Conservation (phyloP, 2,888 invertebrate genomes). For the Folsomia manolachei region DNA sequence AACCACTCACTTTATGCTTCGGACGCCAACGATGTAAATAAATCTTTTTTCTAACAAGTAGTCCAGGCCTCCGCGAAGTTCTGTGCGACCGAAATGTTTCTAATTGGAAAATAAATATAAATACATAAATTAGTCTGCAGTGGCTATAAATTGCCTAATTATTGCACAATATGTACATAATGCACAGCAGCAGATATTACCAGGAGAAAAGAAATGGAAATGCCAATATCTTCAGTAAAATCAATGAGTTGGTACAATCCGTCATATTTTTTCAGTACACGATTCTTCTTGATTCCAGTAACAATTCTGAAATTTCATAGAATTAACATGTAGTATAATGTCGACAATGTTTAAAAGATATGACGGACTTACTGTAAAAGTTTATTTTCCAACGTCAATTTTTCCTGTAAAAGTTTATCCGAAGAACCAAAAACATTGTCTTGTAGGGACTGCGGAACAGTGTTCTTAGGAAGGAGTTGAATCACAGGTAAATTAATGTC, state of each 20-base stretch:
- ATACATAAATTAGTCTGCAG: no score
- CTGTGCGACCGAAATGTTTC: conserved; percentile 20
- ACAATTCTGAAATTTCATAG: no score
- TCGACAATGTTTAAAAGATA: no score
- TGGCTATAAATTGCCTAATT: no score
- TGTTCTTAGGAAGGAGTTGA: neutral
- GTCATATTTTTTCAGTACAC: neutral
- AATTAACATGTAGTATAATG: no score
- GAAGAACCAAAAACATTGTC: neutral
- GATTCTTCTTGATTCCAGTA: no score
- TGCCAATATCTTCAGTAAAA: conserved; percentile 23
- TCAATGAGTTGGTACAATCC: conserved; percentile 24
- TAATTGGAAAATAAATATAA: neutral
- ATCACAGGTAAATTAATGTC: conserved; percentile 26
- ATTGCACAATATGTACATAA: neutral
- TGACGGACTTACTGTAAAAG: no score
- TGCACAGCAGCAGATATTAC: conserved; percentile 11
- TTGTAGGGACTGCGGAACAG: neutral
- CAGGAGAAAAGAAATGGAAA: conserved; percentile 28
- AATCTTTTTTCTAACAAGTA: conserved; percentile 27
- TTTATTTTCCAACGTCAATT: neutral
- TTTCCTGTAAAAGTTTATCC: neutral
- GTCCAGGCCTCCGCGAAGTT: conserved; percentile 20
- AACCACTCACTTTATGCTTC: conserved; percentile 7
- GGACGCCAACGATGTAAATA: conserved; percentile 26